Evolutionary conservation across 2,797 vertebrate species (phyloP), one percentile per base, ranked within the genome.

Genomic region (Pseudomugil gertrudae): DNA sequence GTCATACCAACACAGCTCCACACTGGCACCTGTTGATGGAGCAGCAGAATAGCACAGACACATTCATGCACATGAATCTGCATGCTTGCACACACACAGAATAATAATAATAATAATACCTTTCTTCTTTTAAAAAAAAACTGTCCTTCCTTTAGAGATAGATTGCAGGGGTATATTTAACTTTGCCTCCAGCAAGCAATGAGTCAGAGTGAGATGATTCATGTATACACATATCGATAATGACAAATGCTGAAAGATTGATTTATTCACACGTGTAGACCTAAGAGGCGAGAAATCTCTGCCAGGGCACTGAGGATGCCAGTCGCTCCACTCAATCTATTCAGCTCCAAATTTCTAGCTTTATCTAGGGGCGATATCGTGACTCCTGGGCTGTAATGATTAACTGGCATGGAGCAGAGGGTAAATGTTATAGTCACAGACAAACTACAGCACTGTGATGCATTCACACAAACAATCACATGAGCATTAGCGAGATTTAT

Each of bases 21-120:
- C 82, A 92, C 86, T 90, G 90, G 86, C 91, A 92, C 90, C 92
- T 92, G 84, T 90, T 93, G 92, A 92, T 91, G 74, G 66, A 84
- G 84, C 63, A 10, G 63, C 57, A 70, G 86, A 66, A 90, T 81
- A 84, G 76, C 89, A 86, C 35, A 27, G 36, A 13, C 53, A 26
- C n/a, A 23, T 9, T 1, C 35, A 48, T 8, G 51, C 5, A 17
- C 19, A 27, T 36, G n/a, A 40, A 61, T 6, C 1, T 27, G 27
- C 32, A 45, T 3, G 13, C 50, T 52, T n/a, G 24, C 47, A 51
- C 24, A 51, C 13, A 27, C 14, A 1, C 2, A 13, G 3, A 33
- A 23, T 14, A 59, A 5, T 23, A 19, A 21, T 43, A 19, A 19
- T 8, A 19, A 38, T 17, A 15, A 38, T 17, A 38, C 5, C 32